Percentiles rank a stretch among this genome's conserved stretches.
Evolutionary conservation across 2,888 invertebrate genomes (phyloP).

Genomic region (Phlogophora meticulosa): DNA sequence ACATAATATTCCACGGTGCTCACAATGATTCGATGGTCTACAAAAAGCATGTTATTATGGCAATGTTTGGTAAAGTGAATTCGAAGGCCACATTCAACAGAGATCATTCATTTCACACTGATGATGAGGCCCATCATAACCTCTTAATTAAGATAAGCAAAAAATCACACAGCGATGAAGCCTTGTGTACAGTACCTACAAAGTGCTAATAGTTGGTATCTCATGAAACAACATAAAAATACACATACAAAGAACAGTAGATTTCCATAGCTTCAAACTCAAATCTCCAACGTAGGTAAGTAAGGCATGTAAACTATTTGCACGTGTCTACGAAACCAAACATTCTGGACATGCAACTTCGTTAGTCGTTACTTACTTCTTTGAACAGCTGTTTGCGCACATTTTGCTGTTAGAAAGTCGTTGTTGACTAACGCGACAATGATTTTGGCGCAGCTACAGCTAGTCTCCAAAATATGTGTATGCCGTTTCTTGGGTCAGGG

Average conservation of each 20-base stretch:
- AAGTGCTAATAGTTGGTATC: constrained; percentile 23
- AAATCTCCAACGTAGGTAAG: constrained; percentile 20
- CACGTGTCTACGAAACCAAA: constrained; percentile 18
- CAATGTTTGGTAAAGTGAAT: neutral
- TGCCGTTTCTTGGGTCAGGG: too few species aligned
- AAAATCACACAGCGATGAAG: constrained; percentile 9
- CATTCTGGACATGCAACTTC: constrained; percentile 8
- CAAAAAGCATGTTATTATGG: too few species aligned
- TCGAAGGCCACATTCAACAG: too few species aligned
- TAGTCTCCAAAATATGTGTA: too few species aligned
- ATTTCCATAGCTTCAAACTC: constrained; percentile 23
- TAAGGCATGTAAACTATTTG: constrained; percentile 41
- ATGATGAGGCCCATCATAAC: neutral
- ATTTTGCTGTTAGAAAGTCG: constrained; percentile 11
- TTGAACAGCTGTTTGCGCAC: neutral
- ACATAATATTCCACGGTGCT: neutral
- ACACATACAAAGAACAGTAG: neutral
- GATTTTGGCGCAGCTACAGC: too few species aligned
- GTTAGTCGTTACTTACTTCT: neutral
- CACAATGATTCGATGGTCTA: neutral
- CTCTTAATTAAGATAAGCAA: neutral
- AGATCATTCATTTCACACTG: neutral
- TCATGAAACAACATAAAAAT: constrained; percentile 12
- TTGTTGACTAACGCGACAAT: neutral
- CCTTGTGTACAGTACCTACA: neutral